Conservation (phyloP, 1,140 invertebrate genomes). For the Caligus rogercresseyi region DNA sequence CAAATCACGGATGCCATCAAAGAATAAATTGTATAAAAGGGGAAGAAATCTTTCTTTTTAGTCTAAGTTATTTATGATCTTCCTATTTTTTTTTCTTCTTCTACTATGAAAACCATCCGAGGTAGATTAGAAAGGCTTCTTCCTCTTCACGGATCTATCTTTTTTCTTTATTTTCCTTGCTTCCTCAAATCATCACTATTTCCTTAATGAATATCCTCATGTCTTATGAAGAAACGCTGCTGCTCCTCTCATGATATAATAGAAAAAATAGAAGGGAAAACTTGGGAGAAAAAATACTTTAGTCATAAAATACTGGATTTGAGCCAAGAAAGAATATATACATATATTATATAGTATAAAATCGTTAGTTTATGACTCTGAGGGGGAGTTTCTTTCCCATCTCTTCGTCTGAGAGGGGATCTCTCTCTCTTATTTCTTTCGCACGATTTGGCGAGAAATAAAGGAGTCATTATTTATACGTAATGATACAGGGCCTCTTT, state of each 20-base stretch:
- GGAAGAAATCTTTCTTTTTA: not conserved
- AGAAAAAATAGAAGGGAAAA: too few relatives aligned
- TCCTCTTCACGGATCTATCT: too few relatives aligned
- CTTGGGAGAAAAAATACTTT: slow-evolving; percentile 1
- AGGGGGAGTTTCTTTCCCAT: too few relatives aligned
- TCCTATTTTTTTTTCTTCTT: not conserved
- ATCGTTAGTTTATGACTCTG: not conserved
- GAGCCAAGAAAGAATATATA: not conserved
- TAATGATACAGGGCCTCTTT: too few relatives aligned
- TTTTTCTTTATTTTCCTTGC: too few relatives aligned
- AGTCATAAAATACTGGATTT: not conserved
- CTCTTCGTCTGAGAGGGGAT: too few relatives aligned
- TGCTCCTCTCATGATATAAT: too few relatives aligned
- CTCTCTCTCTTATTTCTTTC: not conserved
- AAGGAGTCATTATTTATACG: not conserved
- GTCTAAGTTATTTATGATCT: not conserved
- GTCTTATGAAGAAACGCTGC: too few relatives aligned
- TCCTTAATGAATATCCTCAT: too few relatives aligned
- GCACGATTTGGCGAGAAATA: not conserved
- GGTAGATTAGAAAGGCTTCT: not conserved
- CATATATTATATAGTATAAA: too few relatives aligned
- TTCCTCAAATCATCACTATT: too few relatives aligned
- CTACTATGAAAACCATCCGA: not conserved
- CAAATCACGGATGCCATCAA: not conserved
- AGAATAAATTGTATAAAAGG: too few relatives aligned